Evolutionary conservation across 2,797 vertebrate species (phyloP).

Genomic region (Dendrocincla tyrannina): DNA sequence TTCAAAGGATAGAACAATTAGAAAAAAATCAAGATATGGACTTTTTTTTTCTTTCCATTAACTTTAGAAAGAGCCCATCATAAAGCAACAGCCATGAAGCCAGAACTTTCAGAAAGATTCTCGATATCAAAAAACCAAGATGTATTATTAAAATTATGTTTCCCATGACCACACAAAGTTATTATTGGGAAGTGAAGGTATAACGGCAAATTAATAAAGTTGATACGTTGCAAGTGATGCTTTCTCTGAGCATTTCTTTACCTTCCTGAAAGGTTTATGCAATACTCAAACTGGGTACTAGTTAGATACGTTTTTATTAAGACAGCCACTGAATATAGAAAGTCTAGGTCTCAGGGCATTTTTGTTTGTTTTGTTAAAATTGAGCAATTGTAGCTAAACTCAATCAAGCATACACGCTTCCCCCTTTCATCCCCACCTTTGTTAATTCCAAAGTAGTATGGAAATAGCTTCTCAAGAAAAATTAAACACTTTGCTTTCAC

Average conservation of each 20-base stretch:
- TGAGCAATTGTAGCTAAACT: not conserved
- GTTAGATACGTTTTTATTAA: not conserved
- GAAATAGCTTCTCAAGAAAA: not conserved
- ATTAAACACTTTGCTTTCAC: not conserved
- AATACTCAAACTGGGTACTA: not conserved
- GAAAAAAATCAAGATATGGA: not conserved
- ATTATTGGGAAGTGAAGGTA: not conserved
- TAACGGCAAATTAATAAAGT: not conserved
- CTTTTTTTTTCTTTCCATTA: not conserved
- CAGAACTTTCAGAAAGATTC: not conserved
- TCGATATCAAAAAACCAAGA: not conserved
- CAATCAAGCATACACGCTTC: not conserved
- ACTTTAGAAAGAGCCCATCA: not conserved
- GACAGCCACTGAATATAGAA: not conserved
- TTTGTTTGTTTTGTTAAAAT: not conserved
- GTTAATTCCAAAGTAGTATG: not conserved
- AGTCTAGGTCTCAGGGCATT: not conserved
- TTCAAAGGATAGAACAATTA: not conserved
- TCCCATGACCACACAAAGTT: not conserved
- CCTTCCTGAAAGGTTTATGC: not conserved
- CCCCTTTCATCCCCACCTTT: rapidly evolving
- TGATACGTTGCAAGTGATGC: not conserved
- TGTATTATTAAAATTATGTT: not conserved
- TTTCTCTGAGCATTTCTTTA: not conserved
- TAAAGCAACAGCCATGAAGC: not conserved